Percentiles rank a stretch among this genome's conserved stretches.
Evolutionary conservation across 2,113 vertebrate genomes (phyloP).

Genomic region (Oryzias woworae): DNA sequence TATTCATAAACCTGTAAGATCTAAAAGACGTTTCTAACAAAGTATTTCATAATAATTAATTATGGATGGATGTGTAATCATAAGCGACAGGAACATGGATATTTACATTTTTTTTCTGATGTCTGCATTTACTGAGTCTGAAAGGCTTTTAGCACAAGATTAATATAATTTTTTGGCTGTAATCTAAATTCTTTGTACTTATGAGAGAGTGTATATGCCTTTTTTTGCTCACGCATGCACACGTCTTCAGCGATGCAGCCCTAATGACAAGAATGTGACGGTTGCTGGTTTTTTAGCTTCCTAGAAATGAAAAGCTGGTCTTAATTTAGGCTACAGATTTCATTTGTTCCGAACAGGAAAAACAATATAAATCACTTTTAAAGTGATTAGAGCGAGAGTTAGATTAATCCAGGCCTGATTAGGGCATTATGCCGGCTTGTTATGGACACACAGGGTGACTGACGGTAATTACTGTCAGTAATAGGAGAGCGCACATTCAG

Average conservation of each 20-base stretch:
- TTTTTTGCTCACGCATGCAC: background rate
- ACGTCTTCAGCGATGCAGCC: slow-evolving; percentile 77
- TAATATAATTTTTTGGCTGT: slow-evolving; percentile 53
- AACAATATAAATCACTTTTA: slow-evolving; percentile 99
- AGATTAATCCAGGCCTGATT: slow-evolving; percentile 99
- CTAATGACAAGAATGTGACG: slow-evolving; percentile 92
- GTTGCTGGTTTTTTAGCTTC: slow-evolving; percentile 95
- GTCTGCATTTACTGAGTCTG: slow-evolving; percentile 43
- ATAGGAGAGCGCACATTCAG: slow-evolving; percentile 93
- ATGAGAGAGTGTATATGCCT: background rate
- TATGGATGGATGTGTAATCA: slow-evolving; percentile 16
- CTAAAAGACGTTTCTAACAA: slow-evolving; percentile 15
- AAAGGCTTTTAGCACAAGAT: slow-evolving; percentile 52
- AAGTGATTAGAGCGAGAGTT: slow-evolving; percentile 99
- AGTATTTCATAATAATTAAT: slow-evolving; percentile 33
- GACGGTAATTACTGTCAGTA: slow-evolving; percentile 99
- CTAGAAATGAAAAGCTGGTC: slow-evolving; percentile 97
- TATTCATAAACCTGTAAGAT: slow-evolving; percentile 4
- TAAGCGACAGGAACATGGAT: slow-evolving; percentile 39
- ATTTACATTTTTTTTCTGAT: slow-evolving; percentile 37
- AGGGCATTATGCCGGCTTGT: slow-evolving; percentile 99
- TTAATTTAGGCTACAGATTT: slow-evolving; percentile 99
- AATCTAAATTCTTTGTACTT: slow-evolving; percentile 67
- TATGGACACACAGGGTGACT: slow-evolving; percentile 99
- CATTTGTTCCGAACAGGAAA: slow-evolving; percentile 99